These are phyloP conservation scores for Brienomyrus brachyistius DNA, from an alignment of 2,113 vertebrate genomes.

Conservation along the genomic window DNA sequence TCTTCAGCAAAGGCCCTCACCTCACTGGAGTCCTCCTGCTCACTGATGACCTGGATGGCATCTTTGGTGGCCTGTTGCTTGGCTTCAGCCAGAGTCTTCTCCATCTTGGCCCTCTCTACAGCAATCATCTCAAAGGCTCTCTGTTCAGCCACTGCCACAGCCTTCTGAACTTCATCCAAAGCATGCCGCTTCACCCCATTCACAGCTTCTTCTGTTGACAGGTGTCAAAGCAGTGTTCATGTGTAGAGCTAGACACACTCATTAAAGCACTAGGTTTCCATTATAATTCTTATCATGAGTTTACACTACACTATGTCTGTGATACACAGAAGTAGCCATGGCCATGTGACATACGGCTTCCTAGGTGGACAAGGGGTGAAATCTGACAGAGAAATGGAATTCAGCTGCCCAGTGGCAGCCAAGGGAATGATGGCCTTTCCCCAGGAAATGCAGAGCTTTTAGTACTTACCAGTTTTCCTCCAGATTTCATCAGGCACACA, in stretches of 20 bases:
- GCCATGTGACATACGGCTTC: neutral
- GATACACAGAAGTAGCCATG: neutral
- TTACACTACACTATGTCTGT: neutral
- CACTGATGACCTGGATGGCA: slow-evolving; percentile 89
- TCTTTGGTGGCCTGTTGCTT: slow-evolving; percentile 92
- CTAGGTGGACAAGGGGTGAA: neutral
- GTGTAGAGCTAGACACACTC: neutral
- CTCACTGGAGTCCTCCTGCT: slow-evolving; percentile 97
- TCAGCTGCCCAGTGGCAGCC: neutral
- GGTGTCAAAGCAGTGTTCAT: neutral
- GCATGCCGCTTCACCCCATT: slow-evolving; percentile 98
- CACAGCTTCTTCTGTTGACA: slow-evolving; percentile 85
- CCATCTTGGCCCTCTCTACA: slow-evolving; percentile 90
- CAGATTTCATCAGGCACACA: slow-evolving; percentile 96
- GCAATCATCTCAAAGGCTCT: slow-evolving; percentile 98
- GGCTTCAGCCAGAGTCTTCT: slow-evolving; percentile 87
- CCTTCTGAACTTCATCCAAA: slow-evolving; percentile 97
- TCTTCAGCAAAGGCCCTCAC: slow-evolving; percentile 52
- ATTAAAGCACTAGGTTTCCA: neutral
- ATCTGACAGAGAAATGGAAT: neutral
- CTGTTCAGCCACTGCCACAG: slow-evolving; percentile 91
- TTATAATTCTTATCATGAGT: neutral
- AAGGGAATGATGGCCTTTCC: neutral
- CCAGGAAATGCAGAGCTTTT: neutral
- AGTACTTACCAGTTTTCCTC: slow-evolving; percentile 88